These are phyloP conservation scores for Oxygymnocypris stewartii DNA, from an alignment of 2,113 vertebrate genomes.

Conservation along the genomic window DNA sequence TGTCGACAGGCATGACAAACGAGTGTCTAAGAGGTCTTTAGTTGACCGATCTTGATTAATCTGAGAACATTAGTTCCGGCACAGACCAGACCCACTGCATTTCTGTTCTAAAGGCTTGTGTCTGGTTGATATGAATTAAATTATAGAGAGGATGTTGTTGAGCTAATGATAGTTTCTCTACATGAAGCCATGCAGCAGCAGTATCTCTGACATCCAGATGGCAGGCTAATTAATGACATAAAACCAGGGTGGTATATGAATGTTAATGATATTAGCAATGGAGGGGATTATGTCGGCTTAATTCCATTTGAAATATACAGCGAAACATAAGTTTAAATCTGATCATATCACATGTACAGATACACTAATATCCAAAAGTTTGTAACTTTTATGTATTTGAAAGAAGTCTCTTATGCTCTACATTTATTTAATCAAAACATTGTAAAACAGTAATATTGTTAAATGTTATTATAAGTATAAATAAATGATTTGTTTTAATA, in stretches of 20 bases:
- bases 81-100: neutral
- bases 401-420: neutral
- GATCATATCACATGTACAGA: neutral
- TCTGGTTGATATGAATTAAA: constrained; percentile 45
- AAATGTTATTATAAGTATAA: neutral
- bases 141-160: constrained; percentile 31
- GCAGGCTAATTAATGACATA: neutral
- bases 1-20: neutral
- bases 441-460: neutral
- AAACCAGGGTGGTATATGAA: neutral
- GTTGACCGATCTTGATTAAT: constrained; percentile 27
- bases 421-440: neutral
- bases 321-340: neutral
- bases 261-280: neutral
- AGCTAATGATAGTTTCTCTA: constrained; percentile 7
- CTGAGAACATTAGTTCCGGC: neutral
- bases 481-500: neutral
- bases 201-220: constrained; percentile 1
- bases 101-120: neutral
- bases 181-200: constrained; percentile 11
- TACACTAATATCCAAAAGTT: neutral
- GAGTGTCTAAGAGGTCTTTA: neutral
- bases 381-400: neutral
- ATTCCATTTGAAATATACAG: neutral
- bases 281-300: neutral